A percentile compares a stretch with the other conserved stretches of the same genome.
Evolutionary conservation across 2,113 vertebrate species (phyloP).

Genomic region (Misgurnus mizolepis): DNA sequence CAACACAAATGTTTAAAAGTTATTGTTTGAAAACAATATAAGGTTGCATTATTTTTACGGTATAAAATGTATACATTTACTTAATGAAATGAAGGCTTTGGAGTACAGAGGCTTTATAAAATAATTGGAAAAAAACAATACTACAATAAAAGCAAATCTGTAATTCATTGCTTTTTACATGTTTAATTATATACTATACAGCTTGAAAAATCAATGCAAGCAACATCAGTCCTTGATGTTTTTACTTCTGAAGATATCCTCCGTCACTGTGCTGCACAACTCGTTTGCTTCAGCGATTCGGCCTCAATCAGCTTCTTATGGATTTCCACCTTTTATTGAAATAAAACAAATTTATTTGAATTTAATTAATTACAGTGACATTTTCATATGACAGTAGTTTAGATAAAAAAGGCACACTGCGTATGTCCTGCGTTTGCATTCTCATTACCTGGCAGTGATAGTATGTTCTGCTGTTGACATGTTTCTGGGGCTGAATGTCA

Average conservation of each 20-base stretch:
- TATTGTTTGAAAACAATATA: background rate
- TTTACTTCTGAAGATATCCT: background rate
- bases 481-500: constrained; percentile 93
- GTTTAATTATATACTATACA: background rate
- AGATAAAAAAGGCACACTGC: too few species aligned
- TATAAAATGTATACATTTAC: background rate
- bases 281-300: constrained; percentile 80
- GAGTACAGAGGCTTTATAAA: too few species aligned
- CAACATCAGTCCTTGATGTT: background rate
- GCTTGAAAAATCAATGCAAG: background rate
- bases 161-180: background rate
- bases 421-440: too few species aligned
- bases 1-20: background rate
- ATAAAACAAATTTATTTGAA: background rate
- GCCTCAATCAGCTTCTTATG: constrained; percentile 92
- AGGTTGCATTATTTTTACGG: background rate
- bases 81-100: too few species aligned
- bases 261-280: constrained; percentile 83
- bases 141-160: background rate
- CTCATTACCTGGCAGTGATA: constrained; percentile 88
- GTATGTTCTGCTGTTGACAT: constrained; percentile 81
- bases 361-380: background rate
- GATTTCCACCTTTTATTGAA: constrained; percentile 85
- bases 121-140: background rate
- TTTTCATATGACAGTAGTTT: background rate